phyloP scores from a whole-genome alignment of 2,888 invertebrate genomes.

The Ditula angustiorana region DNA sequence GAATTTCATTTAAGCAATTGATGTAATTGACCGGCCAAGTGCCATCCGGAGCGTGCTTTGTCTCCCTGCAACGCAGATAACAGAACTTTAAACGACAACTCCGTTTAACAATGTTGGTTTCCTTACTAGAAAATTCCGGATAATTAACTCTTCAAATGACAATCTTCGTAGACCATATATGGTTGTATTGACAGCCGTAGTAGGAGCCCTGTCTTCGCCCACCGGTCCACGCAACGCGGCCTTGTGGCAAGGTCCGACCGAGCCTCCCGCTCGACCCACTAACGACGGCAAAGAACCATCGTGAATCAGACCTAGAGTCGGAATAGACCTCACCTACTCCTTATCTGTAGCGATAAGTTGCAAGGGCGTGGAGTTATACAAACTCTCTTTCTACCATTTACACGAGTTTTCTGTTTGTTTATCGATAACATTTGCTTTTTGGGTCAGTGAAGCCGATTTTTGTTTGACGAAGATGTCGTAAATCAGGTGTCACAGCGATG shows the following conservation, averaged over 20 bases:
- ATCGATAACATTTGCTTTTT: slow-evolving; percentile 10
- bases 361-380: slow-evolving; percentile 11
- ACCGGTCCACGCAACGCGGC: slow-evolving; percentile 64
- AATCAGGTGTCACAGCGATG: background rate
- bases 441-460: slow-evolving; percentile 3
- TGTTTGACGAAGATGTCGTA: background rate
- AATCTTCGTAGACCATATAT: slow-evolving; percentile 57
- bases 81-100: slow-evolving; percentile 36
- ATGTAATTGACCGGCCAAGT: slow-evolving; percentile 76
- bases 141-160: slow-evolving; percentile 21
- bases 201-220: slow-evolving; percentile 62
- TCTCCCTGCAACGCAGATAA: slow-evolving; percentile 51
- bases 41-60: slow-evolving; percentile 76
- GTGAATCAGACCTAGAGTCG: slow-evolving; percentile 30
- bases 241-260: slow-evolving; percentile 79
- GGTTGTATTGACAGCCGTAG: slow-evolving; percentile 65
- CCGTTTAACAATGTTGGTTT: background rate
- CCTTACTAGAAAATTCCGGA: slow-evolving; percentile 17
- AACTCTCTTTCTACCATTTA: slow-evolving; percentile 1
- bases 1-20: slow-evolving; percentile 84
- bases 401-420: slow-evolving; percentile 21
- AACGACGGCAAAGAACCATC: slow-evolving; percentile 25
- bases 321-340: slow-evolving; percentile 30
- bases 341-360: slow-evolving; percentile 24
- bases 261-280: slow-evolving; percentile 70